phyloP scores from a whole-genome alignment of 2,888 invertebrate species.

The Dexiosoma caninum region DNA sequence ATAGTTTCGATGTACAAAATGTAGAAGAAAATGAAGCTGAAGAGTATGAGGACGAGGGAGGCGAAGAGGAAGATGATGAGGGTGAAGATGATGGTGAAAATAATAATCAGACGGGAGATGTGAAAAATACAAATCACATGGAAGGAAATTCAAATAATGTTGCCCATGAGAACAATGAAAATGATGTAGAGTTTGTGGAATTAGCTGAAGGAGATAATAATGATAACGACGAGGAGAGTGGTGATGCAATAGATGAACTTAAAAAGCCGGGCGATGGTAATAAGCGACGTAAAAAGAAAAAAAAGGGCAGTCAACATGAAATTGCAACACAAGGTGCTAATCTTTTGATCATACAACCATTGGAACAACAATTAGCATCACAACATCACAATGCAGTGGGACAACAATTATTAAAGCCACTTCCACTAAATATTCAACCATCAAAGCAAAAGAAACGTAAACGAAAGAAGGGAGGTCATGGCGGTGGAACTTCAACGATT shows the following conservation, averaged over 20 bases:
- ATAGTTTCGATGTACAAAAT: slow-evolving; percentile 29
- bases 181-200: slow-evolving; percentile 73
- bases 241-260: slow-evolving; percentile 56
- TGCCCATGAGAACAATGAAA: slow-evolving; percentile 42
- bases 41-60: slow-evolving; percentile 58
- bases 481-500: slow-evolving; percentile 37
- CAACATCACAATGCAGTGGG: slow-evolving; percentile 57
- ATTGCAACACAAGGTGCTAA: slow-evolving; percentile 69
- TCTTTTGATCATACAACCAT: slow-evolving; percentile 71
- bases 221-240: slow-evolving; percentile 45
- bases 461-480: slow-evolving; percentile 67
- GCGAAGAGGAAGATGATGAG: slow-evolving; percentile 20
- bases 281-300: slow-evolving; percentile 67
- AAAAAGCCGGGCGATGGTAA: slow-evolving; percentile 70
- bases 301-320: slow-evolving; percentile 63
- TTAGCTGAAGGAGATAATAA: slow-evolving; percentile 66
- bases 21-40: slow-evolving; percentile 31
- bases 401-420: slow-evolving; percentile 52
- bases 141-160: slow-evolving; percentile 20
- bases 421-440: slow-evolving; percentile 64
- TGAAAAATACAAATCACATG: slow-evolving; percentile 28
- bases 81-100: slow-evolving; percentile 34
- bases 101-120: slow-evolving; percentile 27
- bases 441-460: slow-evolving; percentile 71
- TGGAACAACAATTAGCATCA: slow-evolving; percentile 59